These are phyloP conservation scores for Sebastes taczanowskii DNA, from an alignment of 2,797 vertebrate genomes.

Conservation along the genomic window DNA sequence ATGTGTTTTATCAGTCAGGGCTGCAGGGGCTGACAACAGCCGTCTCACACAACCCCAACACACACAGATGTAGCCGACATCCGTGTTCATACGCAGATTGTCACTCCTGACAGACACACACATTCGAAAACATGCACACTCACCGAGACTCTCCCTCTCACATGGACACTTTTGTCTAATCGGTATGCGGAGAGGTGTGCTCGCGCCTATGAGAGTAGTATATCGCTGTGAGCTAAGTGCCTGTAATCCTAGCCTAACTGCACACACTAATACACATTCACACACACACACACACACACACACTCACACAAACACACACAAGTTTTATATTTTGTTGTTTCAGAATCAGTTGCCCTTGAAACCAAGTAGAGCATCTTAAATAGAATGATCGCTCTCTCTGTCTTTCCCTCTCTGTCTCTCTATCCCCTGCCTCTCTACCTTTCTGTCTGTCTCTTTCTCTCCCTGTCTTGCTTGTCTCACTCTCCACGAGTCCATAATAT, in stretches of 20 bases:
- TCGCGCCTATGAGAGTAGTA: conserved; percentile 59
- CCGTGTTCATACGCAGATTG: neutral
- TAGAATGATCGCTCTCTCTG: conserved; percentile 9
- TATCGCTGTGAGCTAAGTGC: conserved; percentile 71
- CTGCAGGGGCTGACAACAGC: conserved; percentile 37
- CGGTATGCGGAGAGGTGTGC: conserved; percentile 62
- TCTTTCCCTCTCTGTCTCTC: neutral
- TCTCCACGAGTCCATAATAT: conserved; percentile 17
- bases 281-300: neutral
- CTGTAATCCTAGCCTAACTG: conserved; percentile 65
- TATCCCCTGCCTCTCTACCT: neutral
- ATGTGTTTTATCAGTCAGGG: conserved; percentile 54
- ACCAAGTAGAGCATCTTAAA: conserved; percentile 62
- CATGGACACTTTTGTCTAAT: conserved; percentile 50
- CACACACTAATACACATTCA: conserved; percentile 23
- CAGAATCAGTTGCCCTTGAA: conserved; percentile 72
- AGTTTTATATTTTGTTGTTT: conserved; percentile 65
- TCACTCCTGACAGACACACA: conserved; percentile 2
- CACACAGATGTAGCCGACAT: neutral
- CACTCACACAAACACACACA: neutral
- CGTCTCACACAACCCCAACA: neutral
- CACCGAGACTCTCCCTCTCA: conserved; percentile 10
- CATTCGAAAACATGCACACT: conserved; percentile 6
- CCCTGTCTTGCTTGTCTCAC: neutral
- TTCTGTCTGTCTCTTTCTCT: neutral